These are phyloP conservation scores for Lithosia quadra DNA, from an alignment of 2,888 invertebrate genomes.

Conservation along the genomic window DNA sequence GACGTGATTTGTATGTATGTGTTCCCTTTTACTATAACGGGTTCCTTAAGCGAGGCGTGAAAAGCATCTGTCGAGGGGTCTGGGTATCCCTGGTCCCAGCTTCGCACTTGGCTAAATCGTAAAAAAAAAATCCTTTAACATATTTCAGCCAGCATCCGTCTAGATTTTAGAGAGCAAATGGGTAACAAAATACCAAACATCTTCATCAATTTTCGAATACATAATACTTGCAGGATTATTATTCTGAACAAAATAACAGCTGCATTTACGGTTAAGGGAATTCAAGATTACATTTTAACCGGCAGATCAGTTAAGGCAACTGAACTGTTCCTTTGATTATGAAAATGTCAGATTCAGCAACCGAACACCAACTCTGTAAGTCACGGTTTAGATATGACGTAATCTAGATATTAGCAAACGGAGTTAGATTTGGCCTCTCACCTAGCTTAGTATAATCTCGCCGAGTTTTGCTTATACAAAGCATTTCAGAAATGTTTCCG, in stretches of 20 bases:
- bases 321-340: not conserved
- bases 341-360: not conserved
- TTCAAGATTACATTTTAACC: not conserved
- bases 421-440: not conserved
- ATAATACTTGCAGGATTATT: not conserved
- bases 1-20: too few relatives aligned
- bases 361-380: not conserved
- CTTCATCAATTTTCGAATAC: too few relatives aligned
- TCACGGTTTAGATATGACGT: constrained; percentile 1
- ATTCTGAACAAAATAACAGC: not conserved
- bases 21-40: too few relatives aligned
- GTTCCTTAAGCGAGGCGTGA: too few relatives aligned
- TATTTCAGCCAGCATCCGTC: too few relatives aligned
- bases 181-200: too few relatives aligned
- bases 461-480: not conserved
- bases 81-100: too few relatives aligned
- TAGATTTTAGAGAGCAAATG: too few relatives aligned
- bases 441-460: not conserved
- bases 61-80: too few relatives aligned
- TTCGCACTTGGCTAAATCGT: too few relatives aligned
- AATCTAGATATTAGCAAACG: not conserved
- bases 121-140: too few relatives aligned
- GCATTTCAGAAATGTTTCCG: not conserved
- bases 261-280: not conserved
- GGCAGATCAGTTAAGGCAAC: not conserved